Percentiles rank a stretch among this genome's conserved stretches.
Evolutionary conservation across 2,888 invertebrate genomes (phyloP).

Genomic region (Orthonevra nobilis): DNA sequence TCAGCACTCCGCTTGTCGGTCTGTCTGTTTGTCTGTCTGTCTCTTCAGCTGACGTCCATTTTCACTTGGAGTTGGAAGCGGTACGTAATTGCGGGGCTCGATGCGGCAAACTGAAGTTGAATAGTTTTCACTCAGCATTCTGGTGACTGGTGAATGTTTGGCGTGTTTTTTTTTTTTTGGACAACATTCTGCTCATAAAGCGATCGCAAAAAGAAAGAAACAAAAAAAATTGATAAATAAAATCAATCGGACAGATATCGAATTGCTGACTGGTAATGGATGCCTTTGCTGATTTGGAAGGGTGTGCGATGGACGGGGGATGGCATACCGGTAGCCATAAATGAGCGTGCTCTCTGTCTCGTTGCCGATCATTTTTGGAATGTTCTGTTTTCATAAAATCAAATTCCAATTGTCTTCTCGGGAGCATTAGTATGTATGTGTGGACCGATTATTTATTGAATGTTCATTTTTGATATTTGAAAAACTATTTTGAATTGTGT

Average conservation of each 20-base stretch:
- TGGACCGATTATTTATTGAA: conserved; percentile 70
- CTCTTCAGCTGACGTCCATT: conserved; percentile 48
- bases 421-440: conserved; percentile 11
- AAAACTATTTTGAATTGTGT: conserved; percentile 52
- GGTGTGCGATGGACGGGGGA: not conserved
- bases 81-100: conserved; percentile 45
- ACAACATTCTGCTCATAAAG: conserved; percentile 38
- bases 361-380: conserved; percentile 62
- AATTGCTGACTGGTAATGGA: conserved; percentile 27
- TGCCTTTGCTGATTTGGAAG: conserved; percentile 5
- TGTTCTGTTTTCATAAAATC: conserved; percentile 66
- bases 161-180: conserved; percentile 11
- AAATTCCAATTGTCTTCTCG: conserved; percentile 61
- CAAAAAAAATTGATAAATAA: conserved; percentile 56
- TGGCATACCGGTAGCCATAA: conserved; percentile 51
- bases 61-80: conserved; percentile 61
- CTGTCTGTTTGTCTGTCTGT: conserved; percentile 16
- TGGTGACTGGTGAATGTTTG: conserved; percentile 27
- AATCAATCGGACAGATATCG: conserved; percentile 55
- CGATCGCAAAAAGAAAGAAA: conserved; percentile 38
- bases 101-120: conserved; percentile 25
- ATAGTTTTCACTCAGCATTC: conserved; percentile 26
- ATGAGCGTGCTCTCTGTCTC: conserved; percentile 35
- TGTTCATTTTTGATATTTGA: conserved; percentile 66
- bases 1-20: conserved; percentile 19